Conservation (phyloP, 2,113 vertebrate species). For the Plestiodon gilberti region DNA sequence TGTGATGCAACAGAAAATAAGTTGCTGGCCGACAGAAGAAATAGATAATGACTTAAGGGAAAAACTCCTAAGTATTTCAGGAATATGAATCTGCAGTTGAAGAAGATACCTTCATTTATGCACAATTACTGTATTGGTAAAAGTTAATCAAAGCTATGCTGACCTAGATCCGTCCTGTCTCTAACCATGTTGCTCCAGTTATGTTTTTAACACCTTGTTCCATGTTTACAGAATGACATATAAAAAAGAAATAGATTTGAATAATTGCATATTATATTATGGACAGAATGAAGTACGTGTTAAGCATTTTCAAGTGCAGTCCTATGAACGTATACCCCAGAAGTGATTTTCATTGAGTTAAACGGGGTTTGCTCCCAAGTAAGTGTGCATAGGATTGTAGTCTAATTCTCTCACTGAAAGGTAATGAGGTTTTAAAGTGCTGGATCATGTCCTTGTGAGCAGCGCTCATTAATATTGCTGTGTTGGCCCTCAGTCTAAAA, state of each 20-base stretch:
- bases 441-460: not conserved
- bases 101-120: not conserved
- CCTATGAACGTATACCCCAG: no score
- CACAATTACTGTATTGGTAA: slow-evolving; percentile 31
- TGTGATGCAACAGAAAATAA: not conserved
- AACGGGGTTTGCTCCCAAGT: no score
- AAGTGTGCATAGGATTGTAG: no score
- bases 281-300: no score
- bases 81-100: slow-evolving; percentile 36
- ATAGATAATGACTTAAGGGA: no score
- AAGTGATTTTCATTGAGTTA: no score
- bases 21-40: not conserved
- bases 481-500: not conserved
- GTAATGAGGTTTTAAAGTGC: not conserved
- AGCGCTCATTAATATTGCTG: not conserved
- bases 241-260: slow-evolving; percentile 16
- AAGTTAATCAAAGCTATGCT: slow-evolving; percentile 27
- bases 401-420: not conserved
- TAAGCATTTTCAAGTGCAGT: no score
- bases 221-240: slow-evolving; percentile 46
- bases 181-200: not conserved
- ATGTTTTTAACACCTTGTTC: slow-evolving; percentile 13
- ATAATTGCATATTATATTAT: no score
- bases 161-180: not conserved
- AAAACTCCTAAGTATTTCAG: no score